phyloP scores from a whole-genome alignment of 2,797 vertebrate species.

The Chaetodon trifasciatus region DNA sequence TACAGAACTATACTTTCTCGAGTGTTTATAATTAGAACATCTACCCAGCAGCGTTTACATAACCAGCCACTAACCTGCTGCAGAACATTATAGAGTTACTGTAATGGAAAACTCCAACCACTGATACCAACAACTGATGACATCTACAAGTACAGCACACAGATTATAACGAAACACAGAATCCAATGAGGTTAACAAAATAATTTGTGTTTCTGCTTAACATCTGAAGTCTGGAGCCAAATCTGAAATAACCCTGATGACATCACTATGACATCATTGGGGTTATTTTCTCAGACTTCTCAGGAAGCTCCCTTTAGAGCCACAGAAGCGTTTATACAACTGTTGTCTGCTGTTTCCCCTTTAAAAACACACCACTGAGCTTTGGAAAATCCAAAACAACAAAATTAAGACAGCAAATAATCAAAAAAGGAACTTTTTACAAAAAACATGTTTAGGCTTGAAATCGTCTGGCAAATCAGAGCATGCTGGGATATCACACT shows the following conservation, averaged over 20 bases:
- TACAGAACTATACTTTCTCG: slow-evolving; percentile 27
- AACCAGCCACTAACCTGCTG: slow-evolving; percentile 26
- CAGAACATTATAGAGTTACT: slow-evolving; percentile 7
- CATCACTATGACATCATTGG: background rate
- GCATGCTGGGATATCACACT: slow-evolving; percentile 8
- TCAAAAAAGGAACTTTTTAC: background rate
- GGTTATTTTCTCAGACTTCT: background rate
- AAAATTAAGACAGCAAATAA: background rate
- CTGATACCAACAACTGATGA: background rate
- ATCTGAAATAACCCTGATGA: background rate
- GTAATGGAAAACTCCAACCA: slow-evolving; percentile 48
- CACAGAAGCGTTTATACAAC: background rate
- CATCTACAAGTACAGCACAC: background rate
- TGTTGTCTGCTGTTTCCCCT: background rate
- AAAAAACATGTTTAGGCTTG: background rate
- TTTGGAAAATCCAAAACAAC: background rate
- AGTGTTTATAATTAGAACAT: slow-evolving; percentile 43
- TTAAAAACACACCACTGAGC: background rate
- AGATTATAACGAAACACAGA: background rate
- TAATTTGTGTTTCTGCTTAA: background rate
- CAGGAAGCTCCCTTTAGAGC: background rate
- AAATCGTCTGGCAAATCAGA: background rate
- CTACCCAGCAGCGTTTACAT: slow-evolving; percentile 35
- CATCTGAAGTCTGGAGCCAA: background rate
- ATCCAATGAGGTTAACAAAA: background rate